Conservation (phyloP, 2,113 vertebrate species). For the Quiscalus mexicanus region DNA sequence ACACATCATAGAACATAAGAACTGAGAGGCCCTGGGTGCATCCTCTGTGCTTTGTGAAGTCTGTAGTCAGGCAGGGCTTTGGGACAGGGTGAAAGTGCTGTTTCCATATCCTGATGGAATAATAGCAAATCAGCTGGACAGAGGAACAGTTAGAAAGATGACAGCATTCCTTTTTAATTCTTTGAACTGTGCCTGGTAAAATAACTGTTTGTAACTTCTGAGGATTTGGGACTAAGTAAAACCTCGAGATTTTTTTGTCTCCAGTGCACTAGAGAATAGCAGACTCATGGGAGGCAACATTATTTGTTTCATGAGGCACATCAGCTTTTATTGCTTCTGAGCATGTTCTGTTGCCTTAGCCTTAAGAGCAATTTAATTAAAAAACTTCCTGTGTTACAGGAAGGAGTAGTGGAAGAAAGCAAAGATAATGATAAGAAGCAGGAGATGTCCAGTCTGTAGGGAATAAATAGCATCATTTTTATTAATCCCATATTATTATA, state of each 20-base stretch:
- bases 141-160: not conserved
- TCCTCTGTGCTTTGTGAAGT: not conserved
- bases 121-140: not conserved
- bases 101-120: not conserved
- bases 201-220: not conserved
- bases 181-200: not conserved
- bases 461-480: not conserved
- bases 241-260: not conserved
- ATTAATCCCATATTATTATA: not conserved
- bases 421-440: not conserved
- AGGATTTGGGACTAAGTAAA: not conserved
- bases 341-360: not conserved
- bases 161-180: not conserved
- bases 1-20: accelerated
- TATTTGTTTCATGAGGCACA: not conserved
- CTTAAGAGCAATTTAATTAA: not conserved
- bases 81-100: not conserved
- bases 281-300: not conserved
- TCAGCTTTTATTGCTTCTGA: not conserved
- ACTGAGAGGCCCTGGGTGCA: not conserved
- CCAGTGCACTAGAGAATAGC: not conserved
- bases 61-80: not conserved
- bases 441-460: not conserved
- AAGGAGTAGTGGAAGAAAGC: not conserved
- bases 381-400: not conserved